Evolutionary conservation across 1,140 invertebrate genomes (phyloP).

Genomic region (Nasonia vitripennis): DNA sequence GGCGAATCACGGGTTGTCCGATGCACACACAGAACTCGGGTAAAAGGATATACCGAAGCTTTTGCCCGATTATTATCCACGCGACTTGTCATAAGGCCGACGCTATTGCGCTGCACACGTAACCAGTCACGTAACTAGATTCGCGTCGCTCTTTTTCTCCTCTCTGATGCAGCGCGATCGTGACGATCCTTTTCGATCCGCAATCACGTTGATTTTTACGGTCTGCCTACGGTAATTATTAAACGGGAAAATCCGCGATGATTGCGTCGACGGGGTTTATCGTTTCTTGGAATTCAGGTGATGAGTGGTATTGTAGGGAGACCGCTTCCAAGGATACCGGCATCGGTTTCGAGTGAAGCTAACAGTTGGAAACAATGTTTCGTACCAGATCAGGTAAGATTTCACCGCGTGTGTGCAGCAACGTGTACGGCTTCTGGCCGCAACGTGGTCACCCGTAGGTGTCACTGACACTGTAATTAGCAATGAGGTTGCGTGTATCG

Average conservation of each 20-base stretch:
- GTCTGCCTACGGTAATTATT: not conserved
- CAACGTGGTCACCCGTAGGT: not conserved
- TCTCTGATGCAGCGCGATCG: not conserved
- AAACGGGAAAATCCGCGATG: not conserved
- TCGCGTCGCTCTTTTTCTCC: not conserved
- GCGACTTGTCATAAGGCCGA: constrained; percentile 34
- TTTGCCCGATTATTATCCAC: constrained; percentile 30
- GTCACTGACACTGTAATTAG: not conserved
- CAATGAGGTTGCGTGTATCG: not conserved
- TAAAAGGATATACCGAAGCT: constrained; percentile 2
- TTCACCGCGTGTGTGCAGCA: not conserved
- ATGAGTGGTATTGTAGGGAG: not conserved
- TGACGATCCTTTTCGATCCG: not conserved
- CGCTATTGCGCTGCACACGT: not conserved
- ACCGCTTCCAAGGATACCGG: not conserved
- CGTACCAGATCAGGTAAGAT: not conserved
- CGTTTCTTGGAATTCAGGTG: not conserved
- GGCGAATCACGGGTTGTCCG: constrained; percentile 6
- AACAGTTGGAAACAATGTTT: not conserved
- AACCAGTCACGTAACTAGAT: constrained; percentile 23
- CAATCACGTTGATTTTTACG: constrained; percentile 13
- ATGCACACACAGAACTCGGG: not conserved
- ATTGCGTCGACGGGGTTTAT: not conserved
- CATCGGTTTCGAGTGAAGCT: not conserved
- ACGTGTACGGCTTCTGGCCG: not conserved